These are phyloP conservation scores for Sebastes trivittatus DNA, from an alignment of 2,797 vertebrate genomes.

Conservation along the genomic window DNA sequence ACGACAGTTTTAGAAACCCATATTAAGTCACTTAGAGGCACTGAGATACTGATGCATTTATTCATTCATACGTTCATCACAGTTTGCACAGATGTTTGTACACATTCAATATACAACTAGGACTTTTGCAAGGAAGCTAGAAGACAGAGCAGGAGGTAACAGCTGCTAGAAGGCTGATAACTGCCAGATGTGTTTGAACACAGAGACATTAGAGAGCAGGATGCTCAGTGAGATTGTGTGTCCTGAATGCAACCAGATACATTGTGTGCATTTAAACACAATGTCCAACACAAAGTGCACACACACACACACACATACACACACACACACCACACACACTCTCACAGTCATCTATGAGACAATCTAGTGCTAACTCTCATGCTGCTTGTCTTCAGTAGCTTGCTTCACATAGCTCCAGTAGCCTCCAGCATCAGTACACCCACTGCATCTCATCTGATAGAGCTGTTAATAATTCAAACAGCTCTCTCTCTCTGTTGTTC, in stretches of 20 bases:
- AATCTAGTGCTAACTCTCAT: not conserved
- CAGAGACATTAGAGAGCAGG: conserved; percentile 3
- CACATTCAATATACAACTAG: not conserved
- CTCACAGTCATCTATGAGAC: not conserved
- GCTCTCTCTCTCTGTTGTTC: not conserved
- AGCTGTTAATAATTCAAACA: conserved; percentile 63
- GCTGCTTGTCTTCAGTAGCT: not conserved
- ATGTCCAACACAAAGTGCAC: not conserved
- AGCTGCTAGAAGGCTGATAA: not conserved
- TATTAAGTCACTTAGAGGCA: not conserved
- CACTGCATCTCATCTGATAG: conserved; percentile 1
- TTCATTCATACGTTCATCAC: not conserved
- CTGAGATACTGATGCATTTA: not conserved
- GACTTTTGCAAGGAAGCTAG: not conserved
- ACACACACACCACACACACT: too few relatives aligned
- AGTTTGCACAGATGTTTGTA: conserved; percentile 1
- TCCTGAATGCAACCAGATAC: not conserved
- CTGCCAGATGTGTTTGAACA: conserved; percentile 25
- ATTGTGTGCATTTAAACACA: not conserved
- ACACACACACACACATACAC: too few relatives aligned
- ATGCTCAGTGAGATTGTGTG: not conserved
- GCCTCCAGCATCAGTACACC: conserved; percentile 46
- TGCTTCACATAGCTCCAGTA: conserved; percentile 10
- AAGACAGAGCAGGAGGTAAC: conserved; percentile 5
- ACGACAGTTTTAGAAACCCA: not conserved